Evolutionary conservation across 1,140 invertebrate species (phyloP).

Genomic region (Eumeta japonica): DNA sequence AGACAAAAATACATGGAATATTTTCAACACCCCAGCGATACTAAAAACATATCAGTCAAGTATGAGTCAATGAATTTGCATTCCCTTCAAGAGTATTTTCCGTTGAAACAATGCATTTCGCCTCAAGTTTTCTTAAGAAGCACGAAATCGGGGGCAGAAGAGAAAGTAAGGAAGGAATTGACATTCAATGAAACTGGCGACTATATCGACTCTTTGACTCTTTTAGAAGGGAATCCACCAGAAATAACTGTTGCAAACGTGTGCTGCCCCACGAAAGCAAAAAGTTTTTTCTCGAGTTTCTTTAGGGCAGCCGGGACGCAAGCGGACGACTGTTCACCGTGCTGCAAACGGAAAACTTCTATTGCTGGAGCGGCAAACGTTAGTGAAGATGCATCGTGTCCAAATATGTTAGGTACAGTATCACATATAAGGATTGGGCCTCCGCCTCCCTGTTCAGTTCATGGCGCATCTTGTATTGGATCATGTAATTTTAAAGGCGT

Average conservation of each 20-base stretch:
- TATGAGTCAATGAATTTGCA: background rate
- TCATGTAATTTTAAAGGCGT: constrained; percentile 20
- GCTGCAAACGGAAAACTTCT: background rate
- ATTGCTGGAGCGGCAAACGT: background rate
- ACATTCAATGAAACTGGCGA: too few relatives aligned
- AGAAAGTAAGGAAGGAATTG: background rate
- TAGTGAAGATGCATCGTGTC: background rate
- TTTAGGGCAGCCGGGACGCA: background rate
- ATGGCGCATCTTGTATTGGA: constrained; percentile 34
- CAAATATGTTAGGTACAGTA: constrained; percentile 30
- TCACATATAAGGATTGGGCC: constrained; percentile 40
- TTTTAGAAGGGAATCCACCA: background rate
- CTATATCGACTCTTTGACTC: too few relatives aligned
- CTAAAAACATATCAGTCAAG: background rate
- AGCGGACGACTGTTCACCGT: background rate
- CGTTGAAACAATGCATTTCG: background rate
- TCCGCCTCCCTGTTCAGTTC: constrained; percentile 29
- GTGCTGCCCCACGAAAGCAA: background rate
- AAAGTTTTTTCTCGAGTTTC: background rate
- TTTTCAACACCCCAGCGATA: background rate
- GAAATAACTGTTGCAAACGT: background rate
- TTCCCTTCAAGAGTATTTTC: background rate
- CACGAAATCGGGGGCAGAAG: background rate
- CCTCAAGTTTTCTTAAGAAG: background rate
- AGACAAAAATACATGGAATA: background rate